Percentiles rank a stretch among this genome's conserved stretches.
These are phyloP conservation scores for Argopecten irradians DNA, from an alignment of 1,140 invertebrate genomes.

Conservation along the genomic window DNA sequence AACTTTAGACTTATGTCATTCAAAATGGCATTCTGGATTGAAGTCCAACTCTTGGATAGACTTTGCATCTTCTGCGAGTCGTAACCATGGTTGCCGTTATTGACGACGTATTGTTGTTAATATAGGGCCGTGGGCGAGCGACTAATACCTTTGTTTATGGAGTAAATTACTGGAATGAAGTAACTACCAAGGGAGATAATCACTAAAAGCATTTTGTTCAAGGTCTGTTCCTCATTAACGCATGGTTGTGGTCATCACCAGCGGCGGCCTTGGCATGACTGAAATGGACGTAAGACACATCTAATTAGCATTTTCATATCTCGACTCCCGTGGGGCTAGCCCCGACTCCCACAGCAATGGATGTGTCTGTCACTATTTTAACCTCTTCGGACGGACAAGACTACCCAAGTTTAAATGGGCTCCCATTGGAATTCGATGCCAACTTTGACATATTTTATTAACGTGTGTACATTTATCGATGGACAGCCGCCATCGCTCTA, in stretches of 20 bases:
- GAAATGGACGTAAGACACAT: slow-evolving; percentile 5
- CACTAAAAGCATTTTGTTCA: background rate
- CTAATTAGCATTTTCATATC: background rate
- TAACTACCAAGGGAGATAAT: background rate
- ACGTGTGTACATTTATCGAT: background rate
- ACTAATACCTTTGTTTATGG: background rate
- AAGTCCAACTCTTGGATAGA: too few species aligned
- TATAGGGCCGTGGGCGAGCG: background rate
- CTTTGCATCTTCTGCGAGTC: too few species aligned
- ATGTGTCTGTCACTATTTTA: background rate
- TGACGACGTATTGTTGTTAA: background rate
- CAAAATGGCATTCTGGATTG: too few species aligned
- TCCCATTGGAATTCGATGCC: background rate
- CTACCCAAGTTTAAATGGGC: background rate
- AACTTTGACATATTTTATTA: background rate
- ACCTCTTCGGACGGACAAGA: background rate
- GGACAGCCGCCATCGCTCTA: background rate
- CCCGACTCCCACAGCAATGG: background rate
- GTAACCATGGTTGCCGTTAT: background rate
- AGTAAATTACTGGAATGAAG: background rate
- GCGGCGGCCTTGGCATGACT: background rate
- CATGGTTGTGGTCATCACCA: background rate
- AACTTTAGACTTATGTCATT: too few species aligned
- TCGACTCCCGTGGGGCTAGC: too few species aligned
- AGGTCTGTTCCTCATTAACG: background rate